Evolutionary conservation across 2,888 invertebrate species (phyloP).

Genomic region (Epirrhoe alternata): DNA sequence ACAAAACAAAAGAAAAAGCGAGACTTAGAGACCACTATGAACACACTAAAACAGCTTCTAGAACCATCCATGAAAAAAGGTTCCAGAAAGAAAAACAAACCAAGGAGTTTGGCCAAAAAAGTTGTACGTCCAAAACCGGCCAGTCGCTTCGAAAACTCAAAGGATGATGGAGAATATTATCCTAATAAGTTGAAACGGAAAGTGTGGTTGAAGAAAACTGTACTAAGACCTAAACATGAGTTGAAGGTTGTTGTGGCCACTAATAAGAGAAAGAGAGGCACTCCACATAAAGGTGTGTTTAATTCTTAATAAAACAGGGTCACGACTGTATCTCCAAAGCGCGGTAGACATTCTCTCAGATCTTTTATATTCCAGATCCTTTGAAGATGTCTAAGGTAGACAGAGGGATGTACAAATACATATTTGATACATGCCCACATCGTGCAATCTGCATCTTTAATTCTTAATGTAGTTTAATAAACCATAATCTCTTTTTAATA

Average conservation of each 20-base stretch:
- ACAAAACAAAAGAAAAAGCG: constrained; percentile 16
- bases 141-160: constrained; percentile 29
- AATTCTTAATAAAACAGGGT: too few relatives aligned
- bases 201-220: constrained; percentile 51
- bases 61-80: constrained; percentile 18
- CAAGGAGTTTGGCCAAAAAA: constrained; percentile 20
- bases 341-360: too few relatives aligned
- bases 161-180: constrained; percentile 56
- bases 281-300: constrained; percentile 58
- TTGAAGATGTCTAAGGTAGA: too few relatives aligned
- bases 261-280: constrained; percentile 64
- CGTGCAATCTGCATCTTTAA: too few relatives aligned
- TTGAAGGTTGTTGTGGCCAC: constrained; percentile 58
- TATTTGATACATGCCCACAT: too few relatives aligned
- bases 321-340: too few relatives aligned
- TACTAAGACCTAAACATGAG: constrained; percentile 59
- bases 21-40: constrained; percentile 29
- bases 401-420: too few relatives aligned
- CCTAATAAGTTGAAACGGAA: constrained; percentile 61
- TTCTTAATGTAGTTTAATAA: background rate
- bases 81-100: constrained; percentile 28
- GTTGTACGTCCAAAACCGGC: constrained; percentile 23
- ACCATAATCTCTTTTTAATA: background rate
- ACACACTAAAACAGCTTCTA: constrained; percentile 35
- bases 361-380: too few relatives aligned